phyloP scores from a whole-genome alignment of 2,797 vertebrate genomes.

The Hybognathus amarus region DNA sequence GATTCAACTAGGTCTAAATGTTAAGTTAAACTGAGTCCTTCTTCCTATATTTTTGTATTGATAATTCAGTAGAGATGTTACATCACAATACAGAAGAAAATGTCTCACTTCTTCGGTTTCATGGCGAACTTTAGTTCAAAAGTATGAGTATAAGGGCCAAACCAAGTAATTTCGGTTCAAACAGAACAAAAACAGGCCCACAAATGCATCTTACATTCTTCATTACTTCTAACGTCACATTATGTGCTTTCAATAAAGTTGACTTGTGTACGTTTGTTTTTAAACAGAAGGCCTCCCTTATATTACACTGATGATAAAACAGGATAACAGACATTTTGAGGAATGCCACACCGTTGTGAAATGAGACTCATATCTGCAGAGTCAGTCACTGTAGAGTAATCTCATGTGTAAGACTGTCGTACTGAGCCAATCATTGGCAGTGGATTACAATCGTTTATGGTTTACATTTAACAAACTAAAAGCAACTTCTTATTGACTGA shows the following conservation, averaged over 20 bases:
- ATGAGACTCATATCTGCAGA: neutral
- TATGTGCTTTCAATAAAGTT: neutral
- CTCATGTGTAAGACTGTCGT: neutral
- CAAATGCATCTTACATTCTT: neutral
- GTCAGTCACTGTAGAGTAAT: slow-evolving; percentile 2
- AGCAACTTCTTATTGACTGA: neutral
- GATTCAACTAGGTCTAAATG: neutral
- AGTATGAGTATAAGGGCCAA: neutral
- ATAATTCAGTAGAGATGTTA: neutral
- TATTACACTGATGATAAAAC: neutral
- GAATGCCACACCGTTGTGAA: neutral
- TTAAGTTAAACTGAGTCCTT: neutral
- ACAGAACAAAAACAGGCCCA: neutral
- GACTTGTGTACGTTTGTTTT: neutral
- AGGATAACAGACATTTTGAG: neutral
- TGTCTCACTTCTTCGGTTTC: neutral
- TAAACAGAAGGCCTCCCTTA: neutral
- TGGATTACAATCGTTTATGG: neutral
- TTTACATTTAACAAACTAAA: neutral
- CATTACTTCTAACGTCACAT: too few species aligned
- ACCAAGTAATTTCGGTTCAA: neutral
- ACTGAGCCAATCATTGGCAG: neutral
- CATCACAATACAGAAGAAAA: neutral
- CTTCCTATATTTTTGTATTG: neutral
- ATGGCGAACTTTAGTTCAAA: neutral